Base-by-base conservation (phyloP, 2,888 invertebrate genomes). In the Lysandra bellargus region DNA sequence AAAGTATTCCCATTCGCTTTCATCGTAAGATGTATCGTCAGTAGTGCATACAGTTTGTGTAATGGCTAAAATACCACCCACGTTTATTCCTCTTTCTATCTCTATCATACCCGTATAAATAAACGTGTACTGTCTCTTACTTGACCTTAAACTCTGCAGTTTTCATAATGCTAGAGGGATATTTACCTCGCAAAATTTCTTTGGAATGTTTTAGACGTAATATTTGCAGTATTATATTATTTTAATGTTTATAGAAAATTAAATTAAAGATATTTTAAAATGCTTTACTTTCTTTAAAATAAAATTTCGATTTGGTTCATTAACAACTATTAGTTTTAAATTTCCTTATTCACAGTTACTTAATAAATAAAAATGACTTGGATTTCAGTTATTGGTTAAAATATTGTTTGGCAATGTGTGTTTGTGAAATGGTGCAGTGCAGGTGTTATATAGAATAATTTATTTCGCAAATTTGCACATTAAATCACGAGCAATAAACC, bases 111-210 rank as follows among this genome's bases (percentile, higher is more conserved):
- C 81, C 82, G 82, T 81, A 81, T 81, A 78, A 83, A 81, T 81
- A 57, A 80, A 81, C 80, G 83, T 85, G 78, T 83, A 83, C 84
- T 81, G 82, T 91, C 90, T 85, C 86, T 87, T 87, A 89, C 87
- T 85, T 92, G 91, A 92, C 92, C 92, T 92, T 92, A 92, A 92
- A 92, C 91, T 89, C 85, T 85, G 85, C 86, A 85, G 86, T 86
- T 86, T 86, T 87, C 84, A 84, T 83, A 80, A 80, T 81, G 82
- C 79, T 82, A 80, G 80, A 83, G 83, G 83, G 80, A 84, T 85
- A 84, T 86, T 83, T 82, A 82, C 81, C 80, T 80, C 76, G 60
- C 69, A 78, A 79, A 78, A 80, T 79, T 81, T 83, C 80, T 81
- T 80, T 80, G 80, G 79, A 81, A 49, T 53, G 33, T 53, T 76